Base-by-base conservation (phyloP, 2,888 invertebrate genomes). In the Agrotis exclamationis region DNA sequence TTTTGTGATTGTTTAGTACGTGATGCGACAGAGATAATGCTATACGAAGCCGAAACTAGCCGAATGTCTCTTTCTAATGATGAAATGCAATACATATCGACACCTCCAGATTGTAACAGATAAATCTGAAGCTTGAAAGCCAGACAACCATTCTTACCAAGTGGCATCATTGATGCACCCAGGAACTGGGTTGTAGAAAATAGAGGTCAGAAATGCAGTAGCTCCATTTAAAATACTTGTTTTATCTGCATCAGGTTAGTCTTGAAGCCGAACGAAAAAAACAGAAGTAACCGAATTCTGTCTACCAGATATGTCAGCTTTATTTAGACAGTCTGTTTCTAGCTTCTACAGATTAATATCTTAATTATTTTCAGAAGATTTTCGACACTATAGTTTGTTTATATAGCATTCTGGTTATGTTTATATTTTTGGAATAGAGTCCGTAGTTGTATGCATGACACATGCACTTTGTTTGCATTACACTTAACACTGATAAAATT, bases 401-500 rank as follows among this genome's bases (percentile, higher is more conserved):
- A 20, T 47, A 2, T 7, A 39, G 39, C 1, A 48, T 48, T 16
- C 33, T 24, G 1, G 9, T 0, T 16, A 9, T 45, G 13, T 47
- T 59, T 53, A n/a, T 39, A 9, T 24, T 24, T 44, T 24, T 39
- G 22, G 28, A n/a, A 6, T 14, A 3, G 11, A 16, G 11, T 53
- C n/a, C 14, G 24, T 3, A 14, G 11, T 47, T 44, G 60, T 39
- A 48, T 28, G 14, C n/a, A 14, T 47, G 7, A 20, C 24, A 28
- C 14, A 60, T 9, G 47, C n/a, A 44, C 7, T 18, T 0, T 71
- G 47, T 54, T 60, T 44, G 22, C 47, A n/a, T 2, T 39, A 14
- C 47, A 39, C 45, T 60, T 54, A 1, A 39, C 24, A 48, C 58
- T 54, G 71, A 70, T 70, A 60, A 60, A 11, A 24, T 0, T 3